Percentiles rank a stretch among this genome's conserved stretches.
Evolutionary conservation across 2,888 invertebrate genomes (phyloP).

Genomic region (Hirtodrosophila histrioides): DNA sequence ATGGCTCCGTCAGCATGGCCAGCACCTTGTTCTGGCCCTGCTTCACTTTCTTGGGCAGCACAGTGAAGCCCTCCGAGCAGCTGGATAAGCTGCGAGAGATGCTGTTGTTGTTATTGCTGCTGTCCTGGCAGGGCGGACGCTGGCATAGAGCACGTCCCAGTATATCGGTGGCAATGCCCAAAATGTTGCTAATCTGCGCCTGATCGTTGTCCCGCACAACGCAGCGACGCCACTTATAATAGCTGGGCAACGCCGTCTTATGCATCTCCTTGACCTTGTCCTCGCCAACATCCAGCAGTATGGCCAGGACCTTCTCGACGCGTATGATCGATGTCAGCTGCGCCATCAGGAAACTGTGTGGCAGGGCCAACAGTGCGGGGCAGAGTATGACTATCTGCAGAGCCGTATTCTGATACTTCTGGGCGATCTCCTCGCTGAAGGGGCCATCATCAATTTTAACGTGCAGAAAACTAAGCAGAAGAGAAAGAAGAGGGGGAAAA

Average conservation of each 20-base stretch:
- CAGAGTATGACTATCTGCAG: conserved; percentile 93
- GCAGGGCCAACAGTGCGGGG: conserved; percentile 88
- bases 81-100: conserved; percentile 82
- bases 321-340: conserved; percentile 83
- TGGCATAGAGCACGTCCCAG: conserved; percentile 87
- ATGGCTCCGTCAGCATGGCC: conserved; percentile 91
- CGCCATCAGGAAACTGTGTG: conserved; percentile 82
- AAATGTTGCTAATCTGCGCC: conserved; percentile 92
- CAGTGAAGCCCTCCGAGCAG: conserved; percentile 84
- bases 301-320: conserved; percentile 90
- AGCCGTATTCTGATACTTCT: conserved; percentile 87
- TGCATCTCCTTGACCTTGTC: conserved; percentile 89
- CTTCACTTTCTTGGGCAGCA: conserved; percentile 83
- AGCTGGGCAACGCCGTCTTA: conserved; percentile 89
- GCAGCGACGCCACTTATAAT: conserved; percentile 92
- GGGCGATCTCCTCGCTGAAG: conserved; percentile 85
- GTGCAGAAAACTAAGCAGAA: conserved; percentile 88
- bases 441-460: conserved; percentile 89
- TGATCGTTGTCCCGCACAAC: conserved; percentile 92
- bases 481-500: background rate
- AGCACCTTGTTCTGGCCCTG: conserved; percentile 92
- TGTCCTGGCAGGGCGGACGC: conserved; percentile 87
- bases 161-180: conserved; percentile 92
- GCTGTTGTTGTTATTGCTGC: conserved; percentile 86
- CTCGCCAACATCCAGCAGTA: conserved; percentile 92